Evolutionary conservation across 37 sponge, comb jelly and placozoan species (phyloP), one percentile per base, ranked within the genome.

Genomic region (Crambe crambe): DNA sequence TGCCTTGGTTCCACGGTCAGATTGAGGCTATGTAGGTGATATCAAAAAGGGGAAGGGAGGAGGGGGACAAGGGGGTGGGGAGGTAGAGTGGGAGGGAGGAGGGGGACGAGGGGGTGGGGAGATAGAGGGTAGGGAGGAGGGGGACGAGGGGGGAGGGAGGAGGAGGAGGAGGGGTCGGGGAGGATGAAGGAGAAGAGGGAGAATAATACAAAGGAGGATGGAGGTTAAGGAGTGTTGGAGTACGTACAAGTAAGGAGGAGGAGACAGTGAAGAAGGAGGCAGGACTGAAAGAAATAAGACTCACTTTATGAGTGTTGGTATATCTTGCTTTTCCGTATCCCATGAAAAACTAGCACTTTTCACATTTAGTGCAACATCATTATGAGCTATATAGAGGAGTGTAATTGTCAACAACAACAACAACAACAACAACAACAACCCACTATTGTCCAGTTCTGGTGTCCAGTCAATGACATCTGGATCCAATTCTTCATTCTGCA

Each of bases 401-500:
- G 12, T 47, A 6, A 47, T 47, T 47, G 6, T 47, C 12, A 47
- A 47, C 51, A 47, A 47, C 12, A 12, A 47, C 51, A 47, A 47
- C 12, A 47, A 47, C 3, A 35, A 9, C 57, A 38, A 20, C 4
- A 17, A 39, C 47, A 78, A 61, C 10, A n/a, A 63, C 73, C 12
- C 41, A 87, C 81, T 77, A 54, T 35, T 4, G 37, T 76, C 68
- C 44, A 86, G 78, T 23, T 73, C 73, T 29, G 47, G 68, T 18
- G 58, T 75, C 65, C 80, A 73, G 10, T 82, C 78, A 6, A 90
- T 83, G 73, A 65, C 78, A 23, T 92, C 71, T 4, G 94, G 86
- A 76, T 95, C 92, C 10, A 97, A 69, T 67, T 97, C 98, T 25
- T 90, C 88, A 27, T 74, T 68, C 72, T 84, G 71, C 59, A 97